Conservation (phyloP, 2,113 vertebrate genomes). For the Formicarius rufipectus region DNA sequence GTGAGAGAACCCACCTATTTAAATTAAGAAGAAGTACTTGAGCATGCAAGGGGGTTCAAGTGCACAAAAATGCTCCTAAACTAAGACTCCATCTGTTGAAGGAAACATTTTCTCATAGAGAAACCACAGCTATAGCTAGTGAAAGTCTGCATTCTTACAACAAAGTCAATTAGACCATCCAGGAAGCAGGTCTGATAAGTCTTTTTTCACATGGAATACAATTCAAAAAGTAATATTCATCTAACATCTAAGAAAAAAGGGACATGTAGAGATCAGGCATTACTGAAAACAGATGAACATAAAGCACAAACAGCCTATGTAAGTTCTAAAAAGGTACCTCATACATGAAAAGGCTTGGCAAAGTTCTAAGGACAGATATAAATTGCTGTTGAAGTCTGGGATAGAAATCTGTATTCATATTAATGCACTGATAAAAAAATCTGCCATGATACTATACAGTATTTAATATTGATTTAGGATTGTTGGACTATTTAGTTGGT, state of each 20-base stretch:
- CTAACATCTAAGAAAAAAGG: neutral
- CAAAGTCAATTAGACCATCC: neutral
- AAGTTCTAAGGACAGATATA: neutral
- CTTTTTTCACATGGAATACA: neutral
- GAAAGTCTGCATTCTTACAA: neutral
- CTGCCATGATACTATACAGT: neutral
- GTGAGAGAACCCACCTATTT: neutral
- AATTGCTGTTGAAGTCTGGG: neutral
- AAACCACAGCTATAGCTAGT: neutral
- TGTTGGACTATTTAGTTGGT: neutral
- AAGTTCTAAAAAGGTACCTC: neutral
- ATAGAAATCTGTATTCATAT: neutral
- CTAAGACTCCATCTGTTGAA: neutral
- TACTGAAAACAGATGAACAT: neutral
- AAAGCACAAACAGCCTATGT: neutral
- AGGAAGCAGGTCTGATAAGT: neutral
- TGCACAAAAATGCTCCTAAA: neutral
- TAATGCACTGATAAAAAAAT: neutral
- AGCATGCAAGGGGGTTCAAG: neutral
- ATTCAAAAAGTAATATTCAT: neutral
- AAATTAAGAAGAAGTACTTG: neutral
- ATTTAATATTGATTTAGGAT: neutral
- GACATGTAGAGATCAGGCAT: neutral
- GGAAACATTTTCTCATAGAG: neutral
- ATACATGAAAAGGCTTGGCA: neutral